Conservation (phyloP, 2,113 vertebrate genomes). For the Tonatia bakeri region DNA sequence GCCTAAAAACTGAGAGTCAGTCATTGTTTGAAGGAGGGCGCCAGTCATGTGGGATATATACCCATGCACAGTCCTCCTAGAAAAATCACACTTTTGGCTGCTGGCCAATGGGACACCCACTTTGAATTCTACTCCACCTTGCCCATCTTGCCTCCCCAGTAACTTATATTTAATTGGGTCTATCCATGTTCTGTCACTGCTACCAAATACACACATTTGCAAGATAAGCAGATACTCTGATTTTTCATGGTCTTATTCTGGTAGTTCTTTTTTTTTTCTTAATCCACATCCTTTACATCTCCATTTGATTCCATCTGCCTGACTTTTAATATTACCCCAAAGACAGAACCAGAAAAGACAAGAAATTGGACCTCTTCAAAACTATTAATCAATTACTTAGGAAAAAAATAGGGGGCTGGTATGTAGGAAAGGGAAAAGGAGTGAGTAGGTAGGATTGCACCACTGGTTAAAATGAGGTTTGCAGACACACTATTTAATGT, state of each 20-base stretch:
- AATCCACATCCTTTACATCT: neutral
- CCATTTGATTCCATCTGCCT: neutral
- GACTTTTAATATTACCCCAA: constrained; percentile 19
- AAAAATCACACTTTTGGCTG: neutral
- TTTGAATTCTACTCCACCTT: neutral
- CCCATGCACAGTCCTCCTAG: neutral
- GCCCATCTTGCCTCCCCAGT: neutral
- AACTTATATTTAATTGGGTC: neutral
- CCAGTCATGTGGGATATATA: neutral
- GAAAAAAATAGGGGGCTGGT: neutral
- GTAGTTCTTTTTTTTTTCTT: neutral
- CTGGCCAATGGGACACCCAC: neutral
- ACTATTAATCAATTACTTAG: neutral
- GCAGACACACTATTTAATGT: neutral
- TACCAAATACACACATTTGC: neutral
- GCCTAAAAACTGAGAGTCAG: neutral
- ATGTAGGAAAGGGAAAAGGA: neutral
- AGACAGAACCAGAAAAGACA: neutral
- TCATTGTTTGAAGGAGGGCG: neutral
- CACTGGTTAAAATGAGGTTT: neutral
- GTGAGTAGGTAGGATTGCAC: neutral
- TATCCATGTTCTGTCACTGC: neutral
- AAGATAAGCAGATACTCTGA: neutral
- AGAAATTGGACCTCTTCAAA: neutral
- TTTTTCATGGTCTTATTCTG: neutral